Evolutionary conservation across 2,113 vertebrate species (phyloP), one percentile per base, ranked within the genome.

Genomic region (Ariopsis seemanni): DNA sequence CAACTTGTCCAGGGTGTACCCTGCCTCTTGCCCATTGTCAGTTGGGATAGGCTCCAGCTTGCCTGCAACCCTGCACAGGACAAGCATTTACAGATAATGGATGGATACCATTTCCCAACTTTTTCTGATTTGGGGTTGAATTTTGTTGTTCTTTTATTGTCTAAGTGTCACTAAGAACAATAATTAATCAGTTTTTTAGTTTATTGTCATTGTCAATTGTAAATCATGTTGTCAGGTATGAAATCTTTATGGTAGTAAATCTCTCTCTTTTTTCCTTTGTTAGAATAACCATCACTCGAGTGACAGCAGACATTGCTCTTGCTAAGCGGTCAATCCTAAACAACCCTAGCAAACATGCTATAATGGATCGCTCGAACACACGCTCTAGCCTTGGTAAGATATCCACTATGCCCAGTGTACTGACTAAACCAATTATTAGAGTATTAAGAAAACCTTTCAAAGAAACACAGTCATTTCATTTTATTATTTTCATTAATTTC

Each of bases 301-400:
- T 99, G 90, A 99, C 97, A 48, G 98, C 98, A 69, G 98, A 99
- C 93, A 99, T 99, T 94, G 99, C 98, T 8, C 95, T 99, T 93
- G 98, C 98, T 89, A 99, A 99, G 92, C 96, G 98, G 69, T 99
- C 98, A 83, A 98, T 99, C 71, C 96, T 99, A 91, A 99, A 98
- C 94, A 99, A 99, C 91, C 98, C 98, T 83, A 97, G 97, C 89
- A 99, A 99, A 92, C 99, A 99, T 15, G 97, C 97, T 79, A 97
- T 99, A 92, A 98, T 99, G 88, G 98, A 99, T 91, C 95, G 98
- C 78, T 97, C 98, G 50, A 99, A 97, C 95, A 98, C 97, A 0
- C 96, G 97, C 89, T 98, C 97, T 83, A 97, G 97, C 94, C 94
- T 99, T 93, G 98, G 98, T 99, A 95, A 78, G 53, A 58, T 69